These are phyloP conservation scores for Numenius arquata DNA, from an alignment of 2,113 vertebrate genomes.

Conservation along the genomic window DNA sequence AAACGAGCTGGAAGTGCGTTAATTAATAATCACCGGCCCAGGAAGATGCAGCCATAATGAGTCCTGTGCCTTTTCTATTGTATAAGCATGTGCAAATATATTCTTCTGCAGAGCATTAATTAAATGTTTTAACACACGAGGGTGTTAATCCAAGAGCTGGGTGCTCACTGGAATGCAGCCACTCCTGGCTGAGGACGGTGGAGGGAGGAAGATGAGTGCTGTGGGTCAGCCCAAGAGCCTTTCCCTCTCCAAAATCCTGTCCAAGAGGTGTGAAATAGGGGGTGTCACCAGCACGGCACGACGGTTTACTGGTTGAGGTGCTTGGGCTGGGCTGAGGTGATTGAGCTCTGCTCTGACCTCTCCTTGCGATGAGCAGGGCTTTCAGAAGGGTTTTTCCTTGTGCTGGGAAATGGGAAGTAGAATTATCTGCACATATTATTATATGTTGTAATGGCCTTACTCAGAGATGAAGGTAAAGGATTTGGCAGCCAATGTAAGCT, in stretches of 20 bases:
- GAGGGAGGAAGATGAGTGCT: background rate
- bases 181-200: accelerated
- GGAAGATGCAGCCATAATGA: background rate
- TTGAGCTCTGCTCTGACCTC: background rate
- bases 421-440: background rate
- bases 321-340: background rate
- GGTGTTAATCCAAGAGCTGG: accelerated
- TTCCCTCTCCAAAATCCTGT: background rate
- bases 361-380: background rate
- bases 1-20: conserved; percentile 32
- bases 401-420: background rate
- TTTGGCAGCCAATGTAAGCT: background rate
- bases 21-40: conserved; percentile 52
- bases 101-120: background rate
- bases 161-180: background rate
- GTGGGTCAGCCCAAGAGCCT: background rate
- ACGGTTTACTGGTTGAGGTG: background rate
- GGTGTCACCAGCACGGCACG: accelerated
- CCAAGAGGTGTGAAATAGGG: accelerated
- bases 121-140: background rate
- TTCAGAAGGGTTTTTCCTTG: background rate
- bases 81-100: background rate
- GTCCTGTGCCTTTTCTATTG: background rate
- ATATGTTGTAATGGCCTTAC: accelerated
- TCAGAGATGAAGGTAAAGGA: background rate